Conservation (phyloP, 64 coral and sea anemone species). For the Montipora cactus region DNA sequence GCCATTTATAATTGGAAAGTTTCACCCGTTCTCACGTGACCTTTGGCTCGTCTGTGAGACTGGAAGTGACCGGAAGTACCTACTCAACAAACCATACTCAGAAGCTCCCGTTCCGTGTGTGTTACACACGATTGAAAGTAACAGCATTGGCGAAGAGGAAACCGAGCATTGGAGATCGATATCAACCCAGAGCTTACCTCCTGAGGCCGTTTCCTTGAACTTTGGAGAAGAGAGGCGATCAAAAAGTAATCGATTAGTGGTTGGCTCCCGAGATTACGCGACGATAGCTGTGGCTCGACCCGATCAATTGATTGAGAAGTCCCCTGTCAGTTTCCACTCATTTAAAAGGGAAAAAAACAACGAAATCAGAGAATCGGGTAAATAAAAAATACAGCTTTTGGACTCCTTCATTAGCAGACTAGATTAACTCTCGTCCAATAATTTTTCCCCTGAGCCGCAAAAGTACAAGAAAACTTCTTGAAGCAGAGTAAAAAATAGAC, state of each 20-base stretch:
- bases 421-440: background rate
- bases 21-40: slow-evolving; percentile 91
- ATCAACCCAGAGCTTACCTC: slow-evolving; percentile 64
- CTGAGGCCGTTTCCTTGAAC: slow-evolving; percentile 29
- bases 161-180: slow-evolving; percentile 77
- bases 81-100: slow-evolving; percentile 82
- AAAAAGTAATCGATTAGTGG: slow-evolving; percentile 92
- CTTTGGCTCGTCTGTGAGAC: slow-evolving; percentile 95
- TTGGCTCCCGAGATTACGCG: slow-evolving; percentile 73
- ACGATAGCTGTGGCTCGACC: slow-evolving; percentile 78
- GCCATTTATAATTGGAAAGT: slow-evolving; percentile 95
- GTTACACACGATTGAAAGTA: slow-evolving; percentile 77
- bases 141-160: slow-evolving; percentile 30
- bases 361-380: slow-evolving; percentile 22
- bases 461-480: too few relatives aligned
- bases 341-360: slow-evolving; percentile 54
- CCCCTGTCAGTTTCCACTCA: slow-evolving; percentile 85
- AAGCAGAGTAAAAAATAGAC: too few relatives aligned
- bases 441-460: too few relatives aligned
- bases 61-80: slow-evolving; percentile 86
- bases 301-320: slow-evolving; percentile 77
- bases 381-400: background rate
- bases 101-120: slow-evolving; percentile 87
- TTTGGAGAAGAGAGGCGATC: slow-evolving; percentile 73
- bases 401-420: background rate